Conservation (phyloP, 2,888 invertebrate genomes). For the Morinoia aosen region DNA sequence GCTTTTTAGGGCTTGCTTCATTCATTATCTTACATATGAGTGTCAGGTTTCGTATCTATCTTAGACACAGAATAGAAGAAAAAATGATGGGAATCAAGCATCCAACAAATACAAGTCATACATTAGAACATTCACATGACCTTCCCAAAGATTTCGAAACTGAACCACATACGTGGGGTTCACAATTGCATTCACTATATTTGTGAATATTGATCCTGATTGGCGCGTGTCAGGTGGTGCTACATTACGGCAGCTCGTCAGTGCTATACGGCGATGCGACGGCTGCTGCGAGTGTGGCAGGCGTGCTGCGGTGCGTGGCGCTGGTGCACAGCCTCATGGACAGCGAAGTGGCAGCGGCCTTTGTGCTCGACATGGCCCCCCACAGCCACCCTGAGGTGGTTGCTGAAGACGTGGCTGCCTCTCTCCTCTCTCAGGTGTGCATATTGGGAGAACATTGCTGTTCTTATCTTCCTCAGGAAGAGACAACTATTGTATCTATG, state of each 20-base stretch:
- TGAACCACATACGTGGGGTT: background rate
- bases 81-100: too few species aligned
- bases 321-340: constrained; percentile 61
- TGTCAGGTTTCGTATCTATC: too few species aligned
- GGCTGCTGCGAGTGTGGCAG: constrained; percentile 61
- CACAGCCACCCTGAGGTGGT: constrained; percentile 66
- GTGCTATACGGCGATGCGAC: constrained; percentile 65
- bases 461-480: background rate
- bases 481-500: background rate
- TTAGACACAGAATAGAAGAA: too few species aligned
- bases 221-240: background rate
- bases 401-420: constrained; percentile 60
- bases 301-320: constrained; percentile 61
- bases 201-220: background rate
- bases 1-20: too few species aligned
- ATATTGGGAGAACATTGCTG: background rate
- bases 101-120: too few species aligned
- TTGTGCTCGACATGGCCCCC: constrained; percentile 66
- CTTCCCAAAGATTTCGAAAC: too few species aligned
- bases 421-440: constrained; percentile 57
- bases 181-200: background rate
- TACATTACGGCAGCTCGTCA: constrained; percentile 44
- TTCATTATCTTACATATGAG: too few species aligned
- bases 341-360: constrained; percentile 69
- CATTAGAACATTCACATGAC: too few species aligned